These are phyloP conservation scores for Oryzias melastigma DNA, from an alignment of 2,113 vertebrate species.

Conservation along the genomic window DNA sequence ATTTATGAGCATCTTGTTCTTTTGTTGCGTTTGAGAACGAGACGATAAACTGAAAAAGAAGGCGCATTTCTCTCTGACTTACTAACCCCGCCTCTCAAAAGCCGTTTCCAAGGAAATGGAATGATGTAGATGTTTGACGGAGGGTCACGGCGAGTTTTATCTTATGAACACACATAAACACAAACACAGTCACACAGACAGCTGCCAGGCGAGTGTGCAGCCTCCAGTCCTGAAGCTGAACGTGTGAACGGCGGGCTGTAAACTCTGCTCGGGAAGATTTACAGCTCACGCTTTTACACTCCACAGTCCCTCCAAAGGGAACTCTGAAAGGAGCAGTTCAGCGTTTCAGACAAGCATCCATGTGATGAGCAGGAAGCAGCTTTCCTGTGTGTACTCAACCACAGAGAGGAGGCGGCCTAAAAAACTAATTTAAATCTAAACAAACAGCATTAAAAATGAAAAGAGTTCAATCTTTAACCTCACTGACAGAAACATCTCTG, in stretches of 20 bases:
- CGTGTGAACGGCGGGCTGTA: slow-evolving; percentile 47
- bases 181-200: slow-evolving; percentile 19
- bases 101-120: slow-evolving; percentile 39
- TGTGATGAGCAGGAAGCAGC: too few species aligned
- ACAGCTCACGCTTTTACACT: slow-evolving; percentile 21
- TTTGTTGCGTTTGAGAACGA: not conserved
- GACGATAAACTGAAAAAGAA: not conserved
- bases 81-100: not conserved
- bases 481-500: too few species aligned
- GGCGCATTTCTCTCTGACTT: not conserved
- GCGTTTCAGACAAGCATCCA: not conserved
- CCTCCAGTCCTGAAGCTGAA: slow-evolving; percentile 38
- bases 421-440: not conserved
- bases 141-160: slow-evolving; percentile 35
- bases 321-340: slow-evolving; percentile 2
- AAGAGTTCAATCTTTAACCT: too few species aligned
- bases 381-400: too few species aligned
- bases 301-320: slow-evolving; percentile 14
- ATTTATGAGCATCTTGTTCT: not conserved
- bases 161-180: slow-evolving; percentile 22
- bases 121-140: slow-evolving; percentile 18
- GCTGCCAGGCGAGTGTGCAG: slow-evolving; percentile 33
- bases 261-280: slow-evolving; percentile 41
- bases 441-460: not conserved
- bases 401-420: too few species aligned